phyloP scores from a whole-genome alignment of 2,797 vertebrate genomes.

The Heliangelus exortis region DNA sequence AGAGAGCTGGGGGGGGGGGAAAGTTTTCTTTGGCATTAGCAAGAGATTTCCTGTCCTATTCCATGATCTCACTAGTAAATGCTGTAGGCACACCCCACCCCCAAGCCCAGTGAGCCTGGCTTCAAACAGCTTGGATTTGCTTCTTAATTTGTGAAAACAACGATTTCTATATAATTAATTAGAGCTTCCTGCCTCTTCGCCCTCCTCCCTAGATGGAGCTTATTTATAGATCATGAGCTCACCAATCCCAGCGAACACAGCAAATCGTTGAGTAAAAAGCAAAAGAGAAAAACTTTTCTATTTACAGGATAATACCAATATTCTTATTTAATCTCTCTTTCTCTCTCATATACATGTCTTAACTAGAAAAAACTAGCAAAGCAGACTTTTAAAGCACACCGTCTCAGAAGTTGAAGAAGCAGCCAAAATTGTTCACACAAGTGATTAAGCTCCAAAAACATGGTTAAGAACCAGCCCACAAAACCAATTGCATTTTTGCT shows the following conservation, averaged over 20 bases:
- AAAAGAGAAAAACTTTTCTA: background rate
- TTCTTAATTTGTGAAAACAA: conserved; percentile 29
- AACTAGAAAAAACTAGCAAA: background rate
- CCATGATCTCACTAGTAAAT: conserved; percentile 70
- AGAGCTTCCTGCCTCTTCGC: background rate
- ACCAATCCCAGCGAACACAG: background rate
- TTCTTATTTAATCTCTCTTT: background rate
- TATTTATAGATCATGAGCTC: conserved; percentile 46
- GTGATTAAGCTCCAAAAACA: background rate
- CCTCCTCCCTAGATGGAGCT: background rate
- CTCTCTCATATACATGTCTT: background rate
- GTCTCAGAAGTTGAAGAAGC: background rate
- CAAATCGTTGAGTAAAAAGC: conserved; percentile 15
- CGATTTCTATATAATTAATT: conserved; percentile 45
- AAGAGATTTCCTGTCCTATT: conserved; percentile 64
- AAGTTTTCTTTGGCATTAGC: conserved; percentile 62
- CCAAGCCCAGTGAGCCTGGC: background rate
- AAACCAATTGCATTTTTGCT: background rate
- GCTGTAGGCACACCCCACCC: conserved; percentile 16
- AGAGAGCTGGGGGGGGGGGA: background rate
- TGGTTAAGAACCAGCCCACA: background rate
- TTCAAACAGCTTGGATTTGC: conserved; percentile 28
- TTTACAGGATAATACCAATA: background rate
- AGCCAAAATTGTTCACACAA: background rate
- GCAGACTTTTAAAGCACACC: background rate